Evolutionary conservation across 2,797 vertebrate genomes (phyloP).

Genomic region (Melanotaenia pygmaea): DNA sequence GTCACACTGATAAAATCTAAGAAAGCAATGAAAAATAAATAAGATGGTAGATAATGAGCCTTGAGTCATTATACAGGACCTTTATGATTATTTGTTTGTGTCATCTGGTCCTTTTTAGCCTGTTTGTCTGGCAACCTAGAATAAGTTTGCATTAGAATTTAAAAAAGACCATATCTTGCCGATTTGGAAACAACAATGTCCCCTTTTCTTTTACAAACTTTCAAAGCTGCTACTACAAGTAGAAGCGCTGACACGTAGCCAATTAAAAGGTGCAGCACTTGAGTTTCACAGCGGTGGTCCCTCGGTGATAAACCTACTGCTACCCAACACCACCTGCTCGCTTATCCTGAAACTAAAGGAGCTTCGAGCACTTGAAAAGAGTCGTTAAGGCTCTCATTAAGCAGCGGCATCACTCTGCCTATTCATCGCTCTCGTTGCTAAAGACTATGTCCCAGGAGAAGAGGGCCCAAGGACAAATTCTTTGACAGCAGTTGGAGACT

Average conservation of each 20-base stretch:
- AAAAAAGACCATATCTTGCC: too few relatives aligned
- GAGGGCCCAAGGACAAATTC: slow-evolving; percentile 30
- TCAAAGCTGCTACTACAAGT: slow-evolving; percentile 21
- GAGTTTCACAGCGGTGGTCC: slow-evolving; percentile 35
- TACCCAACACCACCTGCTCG: slow-evolving; percentile 13
- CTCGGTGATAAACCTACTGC: slow-evolving; percentile 49
- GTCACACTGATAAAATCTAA: slow-evolving; percentile 28
- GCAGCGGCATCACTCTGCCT: slow-evolving; percentile 24
- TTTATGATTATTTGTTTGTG: not conserved
- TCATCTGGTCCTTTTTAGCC: too few relatives aligned
- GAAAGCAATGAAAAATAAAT: slow-evolving; percentile 8
- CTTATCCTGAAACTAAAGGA: slow-evolving; percentile 55
- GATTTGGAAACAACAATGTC: too few relatives aligned
- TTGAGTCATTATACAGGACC: slow-evolving; percentile 2
- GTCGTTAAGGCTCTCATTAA: slow-evolving; percentile 61
- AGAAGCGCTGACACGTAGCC: slow-evolving; percentile 46
- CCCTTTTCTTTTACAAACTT: not conserved
- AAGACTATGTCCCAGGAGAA: slow-evolving; percentile 35
- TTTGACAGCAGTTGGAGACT: slow-evolving; percentile 5
- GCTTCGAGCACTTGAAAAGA: slow-evolving; percentile 44
- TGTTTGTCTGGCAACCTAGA: too few relatives aligned
- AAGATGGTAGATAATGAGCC: slow-evolving; percentile 10
- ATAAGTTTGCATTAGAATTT: too few relatives aligned
- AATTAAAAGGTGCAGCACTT: slow-evolving; percentile 60
- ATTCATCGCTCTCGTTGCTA: slow-evolving; percentile 53